Conservation (phyloP, 2,113 vertebrate species). For the Chlorodrepanis virens region DNA sequence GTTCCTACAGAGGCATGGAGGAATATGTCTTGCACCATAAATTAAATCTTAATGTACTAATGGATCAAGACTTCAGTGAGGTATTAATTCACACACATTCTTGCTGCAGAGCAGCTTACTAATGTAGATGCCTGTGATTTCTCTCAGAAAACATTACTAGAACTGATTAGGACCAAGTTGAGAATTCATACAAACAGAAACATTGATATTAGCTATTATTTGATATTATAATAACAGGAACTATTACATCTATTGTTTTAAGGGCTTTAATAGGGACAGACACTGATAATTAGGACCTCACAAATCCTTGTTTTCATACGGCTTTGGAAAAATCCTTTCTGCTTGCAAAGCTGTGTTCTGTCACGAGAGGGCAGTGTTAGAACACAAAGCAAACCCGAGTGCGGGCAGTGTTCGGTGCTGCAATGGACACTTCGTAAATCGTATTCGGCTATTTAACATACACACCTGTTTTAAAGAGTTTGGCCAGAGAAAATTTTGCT, state of each 20-base stretch:
- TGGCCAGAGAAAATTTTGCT: neutral
- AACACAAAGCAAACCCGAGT: neutral
- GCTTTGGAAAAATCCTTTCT: neutral
- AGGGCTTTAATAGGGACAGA: neutral
- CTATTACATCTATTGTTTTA: neutral
- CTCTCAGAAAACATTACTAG: neutral
- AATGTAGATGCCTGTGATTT: neutral
- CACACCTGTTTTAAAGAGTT: neutral
- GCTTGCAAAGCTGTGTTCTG: neutral
- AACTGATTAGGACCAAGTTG: neutral
- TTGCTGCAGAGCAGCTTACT: neutral
- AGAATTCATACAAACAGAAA: neutral
- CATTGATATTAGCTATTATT: neutral
- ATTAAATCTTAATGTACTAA: neutral
- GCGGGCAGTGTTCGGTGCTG: neutral
- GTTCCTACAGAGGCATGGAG: neutral
- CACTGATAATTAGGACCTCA: neutral
- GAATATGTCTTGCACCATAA: neutral
- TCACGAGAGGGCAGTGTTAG: conserved; percentile 70
- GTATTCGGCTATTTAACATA: neutral
- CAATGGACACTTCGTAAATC: neutral
- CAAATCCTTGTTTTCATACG: neutral
- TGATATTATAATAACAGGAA: neutral
- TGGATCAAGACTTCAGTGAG: neutral
- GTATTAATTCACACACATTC: neutral